Base-by-base conservation (phyloP, 2,888 invertebrate genomes). In the Nycteola revayana region DNA sequence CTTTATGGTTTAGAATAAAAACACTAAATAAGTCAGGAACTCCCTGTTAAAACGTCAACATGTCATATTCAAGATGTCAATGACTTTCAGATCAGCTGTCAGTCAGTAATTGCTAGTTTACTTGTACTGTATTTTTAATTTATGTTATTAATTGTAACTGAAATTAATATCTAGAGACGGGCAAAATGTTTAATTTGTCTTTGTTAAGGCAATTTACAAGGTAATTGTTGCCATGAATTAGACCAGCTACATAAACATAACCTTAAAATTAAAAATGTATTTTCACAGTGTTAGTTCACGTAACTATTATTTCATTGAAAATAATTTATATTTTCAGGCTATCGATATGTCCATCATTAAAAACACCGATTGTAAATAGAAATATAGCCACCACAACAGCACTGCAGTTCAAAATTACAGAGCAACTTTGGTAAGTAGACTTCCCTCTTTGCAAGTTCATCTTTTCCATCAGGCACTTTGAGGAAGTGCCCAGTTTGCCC, bases 391-490 rank as follows among this genome's bases (percentile, higher is more conserved):
- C 77, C 18, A 62, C 75, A 32, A 45, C 65, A 27, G 56, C 66
- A 7, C 39, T 83, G n/a, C 83, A 82, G 43, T 79, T 88, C 24
- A 84, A 70, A 61, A 63, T 78, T 30, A 79, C 86, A n/a, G 75
- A 83, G 39, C 78, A 74, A 28, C 59, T 87, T 61, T 85, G 87
- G 87, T 87, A 66, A 67, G 74, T 32, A 21, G 7, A n/a, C 3
- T 21, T 5, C 18, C 18, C 6, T n/a, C n/a, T n/a, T n/a, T n/a
- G n/a, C n/a, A n/a, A n/a, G n/a, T n/a, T n/a, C n/a, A n/a, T n/a
- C n/a, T n/a, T n/a, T n/a, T n/a, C n/a, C n/a, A n/a, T n/a, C n/a
- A n/a, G n/a, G n/a, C n/a, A n/a, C n/a, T n/a, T n/a, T n/a, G n/a
- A n/a, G n/a, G n/a, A n/a, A n/a, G n/a, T n/a, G n/a, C n/a, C n/a